Base-by-base conservation (phyloP, 2,888 invertebrate genomes). In the Ashinkailepas kermadecensis region DNA sequence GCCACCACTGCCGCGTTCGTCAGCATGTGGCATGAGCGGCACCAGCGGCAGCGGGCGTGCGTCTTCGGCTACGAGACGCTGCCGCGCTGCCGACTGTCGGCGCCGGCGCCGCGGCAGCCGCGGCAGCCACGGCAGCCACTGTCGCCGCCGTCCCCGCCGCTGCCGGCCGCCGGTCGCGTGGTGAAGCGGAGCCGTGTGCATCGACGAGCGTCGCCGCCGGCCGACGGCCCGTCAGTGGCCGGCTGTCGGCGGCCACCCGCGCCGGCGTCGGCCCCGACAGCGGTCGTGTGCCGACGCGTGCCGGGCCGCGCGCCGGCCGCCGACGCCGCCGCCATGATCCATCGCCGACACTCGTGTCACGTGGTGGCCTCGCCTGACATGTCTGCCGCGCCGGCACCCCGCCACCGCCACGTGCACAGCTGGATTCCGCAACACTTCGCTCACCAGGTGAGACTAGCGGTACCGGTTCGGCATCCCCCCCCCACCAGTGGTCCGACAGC, bases 11-110 rank as follows among this genome's bases (percentile, higher is more conserved):
- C 58, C 58, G 78, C 57, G 9, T 78, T 78, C 58, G n/a, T 58
- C 21, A 18, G 58, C 23, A 78, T 78, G 57, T 78, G 78, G 78
- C 78, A 23, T 11, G 78, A 78, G 78, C 78, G 78, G 2, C 54
- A 58, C 78, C 58, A 83, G 84, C 39, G 85, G 85, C 80, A 84
- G 84, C 78, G 86, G 86, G 58, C 85, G 91, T 83, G 92, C 93
- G 81, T 90, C 92, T 25, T 13, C 54, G 54, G 74, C 54, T 74
- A 54, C 54, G 74, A 74, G 74, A 54, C 74, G 74, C 54, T 74
- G 74, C 74, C 74, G 74, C 74, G 54, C 54, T 74, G 74, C 9
- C 74, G 74, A 15, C 54, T 8, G 74, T 9, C 74, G 12, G 39
- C 39, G 70, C 7, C n/a, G n/a, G n/a, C 65, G 18, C 18, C 65